Base-by-base conservation (phyloP, 2,797 vertebrate species). In the Hypotaenidia philippensis region DNA sequence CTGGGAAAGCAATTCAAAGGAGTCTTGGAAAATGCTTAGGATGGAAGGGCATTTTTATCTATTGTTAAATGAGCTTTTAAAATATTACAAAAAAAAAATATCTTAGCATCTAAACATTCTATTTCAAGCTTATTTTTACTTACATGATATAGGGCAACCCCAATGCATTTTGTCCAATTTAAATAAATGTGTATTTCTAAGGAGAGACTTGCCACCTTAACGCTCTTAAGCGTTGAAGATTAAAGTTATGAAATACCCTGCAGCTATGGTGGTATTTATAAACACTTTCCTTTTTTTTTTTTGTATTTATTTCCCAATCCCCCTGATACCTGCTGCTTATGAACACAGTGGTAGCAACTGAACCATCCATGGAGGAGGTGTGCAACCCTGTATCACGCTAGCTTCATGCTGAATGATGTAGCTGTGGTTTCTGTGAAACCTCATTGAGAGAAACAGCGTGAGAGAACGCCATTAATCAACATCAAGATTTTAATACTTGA, bases 401-500 rank as follows among this genome's bases (percentile, higher is more conserved):
- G 32, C 63, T 84, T 71, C 19, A 7, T 57, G 59, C 64, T 75
- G 40, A 86, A 61, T 82, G 68, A 83, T 56, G 23, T 9, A 57
- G 34, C 52, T 83, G 83, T 80, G 36, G 36, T 89, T 85, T 93
- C 68, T 91, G 38, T 77, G 69, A 85, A 81, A 22, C 45, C 64
- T 94, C 66, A 6, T 69, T 2, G 41, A 83, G 80, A 95, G 63
- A 82, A 96, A 63, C 75, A 78, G 94, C 1, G 0, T 29, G 76
- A 89, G 56, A 78, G 64, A 92, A 75, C 56, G 57, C 40, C 83
- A 92, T 97, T 96, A 93, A 96, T 97, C 95, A 96, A 71, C 77
- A 86, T 90, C 69, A 93, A 80, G 91, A 85, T 77, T 93, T 96
- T 96, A 95, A 91, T 90, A 74, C 65, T 90, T 97, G 93, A 96